Evolutionary conservation across 1,140 invertebrate species (phyloP).

Genomic region (Stegodyphus mimosarum): DNA sequence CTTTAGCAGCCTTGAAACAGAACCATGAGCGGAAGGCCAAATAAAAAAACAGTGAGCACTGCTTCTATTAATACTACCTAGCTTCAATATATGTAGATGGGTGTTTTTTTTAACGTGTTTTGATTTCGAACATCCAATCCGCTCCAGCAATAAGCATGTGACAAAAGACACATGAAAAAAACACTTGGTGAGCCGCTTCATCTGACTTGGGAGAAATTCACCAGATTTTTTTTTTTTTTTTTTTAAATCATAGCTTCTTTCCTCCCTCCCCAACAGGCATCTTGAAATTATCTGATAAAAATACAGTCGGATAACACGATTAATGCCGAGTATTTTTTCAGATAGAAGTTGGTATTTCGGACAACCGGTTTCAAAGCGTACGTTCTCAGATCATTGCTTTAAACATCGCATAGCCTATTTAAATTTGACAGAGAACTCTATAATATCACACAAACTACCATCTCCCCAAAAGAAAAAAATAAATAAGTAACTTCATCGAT

Average conservation of each 20-base stretch:
- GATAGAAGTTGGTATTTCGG: too few species aligned
- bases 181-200: background rate
- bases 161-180: slow-evolving; percentile 1
- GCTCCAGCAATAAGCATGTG: background rate
- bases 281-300: background rate
- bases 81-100: background rate
- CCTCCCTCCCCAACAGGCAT: background rate
- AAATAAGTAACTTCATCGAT: too few species aligned
- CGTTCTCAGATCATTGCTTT: too few species aligned
- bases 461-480: too few species aligned
- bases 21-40: slow-evolving; percentile 27
- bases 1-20: slow-evolving; percentile 18
- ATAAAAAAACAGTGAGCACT: background rate
- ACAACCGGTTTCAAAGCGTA: too few species aligned
- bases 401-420: too few species aligned
- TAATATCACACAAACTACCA: too few species aligned
- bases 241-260: background rate
- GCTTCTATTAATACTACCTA: background rate
- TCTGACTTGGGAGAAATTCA: background rate
- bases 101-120: slow-evolving; percentile 14
- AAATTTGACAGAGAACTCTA: too few species aligned
- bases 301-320: background rate
- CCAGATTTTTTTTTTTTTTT: background rate
- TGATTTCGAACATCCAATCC: slow-evolving; percentile 11
- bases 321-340: too few species aligned